phyloP scores from a whole-genome alignment of 1,140 invertebrate genomes.

The Chrysopa pallens region DNA sequence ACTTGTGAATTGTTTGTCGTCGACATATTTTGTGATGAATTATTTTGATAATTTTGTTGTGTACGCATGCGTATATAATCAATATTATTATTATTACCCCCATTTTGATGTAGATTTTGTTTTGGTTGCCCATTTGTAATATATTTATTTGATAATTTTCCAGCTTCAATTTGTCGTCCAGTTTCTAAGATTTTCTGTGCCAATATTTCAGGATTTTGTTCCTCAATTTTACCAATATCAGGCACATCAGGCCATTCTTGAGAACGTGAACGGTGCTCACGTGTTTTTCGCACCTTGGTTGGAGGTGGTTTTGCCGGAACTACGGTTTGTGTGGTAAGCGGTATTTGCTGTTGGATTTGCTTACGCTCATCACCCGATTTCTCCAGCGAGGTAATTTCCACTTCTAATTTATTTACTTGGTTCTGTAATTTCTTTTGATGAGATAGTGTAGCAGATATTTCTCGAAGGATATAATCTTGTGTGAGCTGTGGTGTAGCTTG shows the following conservation, averaged over 20 bases:
- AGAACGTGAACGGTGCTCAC: conserved; percentile 55
- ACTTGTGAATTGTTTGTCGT: conserved; percentile 5
- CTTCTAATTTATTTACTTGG: conserved; percentile 55
- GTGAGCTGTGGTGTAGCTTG: conserved; percentile 44
- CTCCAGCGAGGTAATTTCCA: conserved; percentile 55
- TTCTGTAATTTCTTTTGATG: conserved; percentile 64
- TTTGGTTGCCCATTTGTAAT: background rate
- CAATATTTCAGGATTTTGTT: conserved; percentile 75
- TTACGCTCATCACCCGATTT: conserved; percentile 43
- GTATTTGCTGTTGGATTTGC: conserved; percentile 19
- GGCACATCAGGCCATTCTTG: conserved; percentile 84
- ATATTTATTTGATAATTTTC: conserved; percentile 29
- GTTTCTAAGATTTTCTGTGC: conserved; percentile 80
- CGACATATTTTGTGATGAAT: conserved; percentile 8
- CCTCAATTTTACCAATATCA: conserved; percentile 75
- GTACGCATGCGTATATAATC: conserved; percentile 1
- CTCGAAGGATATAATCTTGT: conserved; percentile 63
- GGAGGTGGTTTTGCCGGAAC: conserved; percentile 18
- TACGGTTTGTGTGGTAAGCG: conserved; percentile 9
- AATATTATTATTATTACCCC: conserved; percentile 1
- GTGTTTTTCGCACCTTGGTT: conserved; percentile 37
- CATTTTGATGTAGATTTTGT: background rate
- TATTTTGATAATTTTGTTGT: conserved; percentile 6
- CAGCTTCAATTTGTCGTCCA: conserved; percentile 69
- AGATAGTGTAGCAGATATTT: conserved; percentile 63